Base-by-base conservation (phyloP, 2,888 invertebrate species). In the Drosophila putrida region DNA sequence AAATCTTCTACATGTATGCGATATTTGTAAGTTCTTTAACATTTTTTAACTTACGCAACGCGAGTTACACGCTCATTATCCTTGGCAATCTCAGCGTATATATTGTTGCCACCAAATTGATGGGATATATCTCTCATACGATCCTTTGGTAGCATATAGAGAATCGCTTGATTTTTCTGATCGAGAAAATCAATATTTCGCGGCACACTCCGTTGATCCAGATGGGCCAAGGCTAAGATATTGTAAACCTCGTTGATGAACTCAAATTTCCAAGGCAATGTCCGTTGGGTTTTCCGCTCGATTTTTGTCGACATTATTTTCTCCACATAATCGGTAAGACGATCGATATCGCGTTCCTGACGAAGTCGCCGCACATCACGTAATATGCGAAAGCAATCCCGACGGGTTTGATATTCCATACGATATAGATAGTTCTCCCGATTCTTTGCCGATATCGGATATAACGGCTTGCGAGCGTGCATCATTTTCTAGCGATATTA, bases 191-290 rank as follows among this genome's bases (percentile, higher is more conserved):
- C 71, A 0, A 73, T 28, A 4, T 68, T 63, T n/a, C 25, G 33
- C 0, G 77, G 73, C 20, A 84, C 57, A 0, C 73, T 46, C 20
- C 84, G 90, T 8, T 70, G 70, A 69, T 92, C 92, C 6, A 80
- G 39, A 49, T 90, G 78, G 6, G 91, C 83, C 62, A 92, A 47
- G 0, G 84, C 92, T 39, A 91, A 10, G 2, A 80, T 79, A 61
- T 92, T 92, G 62, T 91, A 92, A 6, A 92, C 84, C 33, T 92
- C 92, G 62, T 88, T 90, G 4, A 91, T 71, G 35, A 91, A 91
- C 63, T 92, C 90, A 60, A 89, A 91, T 62, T 91, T 92, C 89
- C 92, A 90, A 15, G 92, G 92, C 82, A 92, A 84, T 0, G 91
- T 86, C 6, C 91, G 90, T 4, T 75, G 68, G 0, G 91, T 91